A percentile compares a stretch with the other conserved stretches of the same genome.
Conservation (phyloP, 2,113 vertebrate species). For the Suricata suricatta region DNA sequence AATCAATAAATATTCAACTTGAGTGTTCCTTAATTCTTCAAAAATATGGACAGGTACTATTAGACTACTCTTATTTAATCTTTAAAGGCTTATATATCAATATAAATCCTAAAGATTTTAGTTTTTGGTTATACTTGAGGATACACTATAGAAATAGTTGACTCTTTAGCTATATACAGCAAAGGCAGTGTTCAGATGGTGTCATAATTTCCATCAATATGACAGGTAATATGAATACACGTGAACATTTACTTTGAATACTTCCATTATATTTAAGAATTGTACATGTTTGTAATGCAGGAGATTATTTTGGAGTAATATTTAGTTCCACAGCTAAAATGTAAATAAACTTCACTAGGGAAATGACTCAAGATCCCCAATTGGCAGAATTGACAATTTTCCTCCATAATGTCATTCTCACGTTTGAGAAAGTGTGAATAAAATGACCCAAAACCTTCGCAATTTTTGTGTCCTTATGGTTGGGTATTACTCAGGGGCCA, state of each 20-base stretch:
- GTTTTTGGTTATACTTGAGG: background rate
- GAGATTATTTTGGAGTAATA: background rate
- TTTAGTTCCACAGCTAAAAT: background rate
- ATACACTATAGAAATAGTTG: background rate
- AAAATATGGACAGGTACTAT: background rate
- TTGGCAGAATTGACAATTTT: background rate
- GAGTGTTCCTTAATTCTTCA: background rate
- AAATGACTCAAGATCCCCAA: background rate
- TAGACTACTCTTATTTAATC: background rate
- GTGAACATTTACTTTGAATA: background rate
- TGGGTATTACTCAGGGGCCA: background rate
- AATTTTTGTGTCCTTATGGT: background rate
- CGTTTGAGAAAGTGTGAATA: background rate
- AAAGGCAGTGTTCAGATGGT: background rate
- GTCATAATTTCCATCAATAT: background rate
- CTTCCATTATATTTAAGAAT: background rate
- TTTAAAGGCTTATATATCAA: background rate
- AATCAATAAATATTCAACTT: background rate
- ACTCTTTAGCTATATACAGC: background rate
- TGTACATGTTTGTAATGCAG: background rate
- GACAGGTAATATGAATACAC: background rate
- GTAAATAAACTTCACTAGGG: background rate
- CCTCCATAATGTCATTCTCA: background rate
- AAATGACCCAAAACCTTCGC: background rate
- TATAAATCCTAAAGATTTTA: background rate